Conservation (phyloP, 92 coral and sea anemone species). For the Desmophyllum pertusum region DNA sequence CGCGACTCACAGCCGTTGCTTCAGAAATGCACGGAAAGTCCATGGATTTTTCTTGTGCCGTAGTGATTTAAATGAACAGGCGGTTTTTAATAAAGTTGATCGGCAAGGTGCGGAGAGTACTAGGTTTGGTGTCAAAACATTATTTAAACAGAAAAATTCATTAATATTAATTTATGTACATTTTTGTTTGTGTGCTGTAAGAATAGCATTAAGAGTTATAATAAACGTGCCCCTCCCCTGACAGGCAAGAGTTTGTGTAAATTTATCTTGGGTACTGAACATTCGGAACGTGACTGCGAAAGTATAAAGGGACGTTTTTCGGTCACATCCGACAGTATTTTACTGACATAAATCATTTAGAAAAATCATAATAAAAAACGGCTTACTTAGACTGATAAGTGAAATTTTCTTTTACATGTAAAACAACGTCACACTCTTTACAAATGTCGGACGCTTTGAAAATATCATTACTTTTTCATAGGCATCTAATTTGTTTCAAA, state of each 20-base stretch:
- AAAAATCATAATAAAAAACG: background rate
- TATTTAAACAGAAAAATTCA: background rate
- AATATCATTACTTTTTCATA: background rate
- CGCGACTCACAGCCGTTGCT: background rate
- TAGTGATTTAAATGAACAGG: conserved; percentile 16
- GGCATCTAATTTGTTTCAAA: too few relatives aligned
- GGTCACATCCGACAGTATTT: background rate
- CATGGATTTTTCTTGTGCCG: background rate
- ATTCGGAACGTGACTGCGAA: background rate
- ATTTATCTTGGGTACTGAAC: too few relatives aligned
- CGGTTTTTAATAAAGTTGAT: conserved; percentile 4
- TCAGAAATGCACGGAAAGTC: background rate
- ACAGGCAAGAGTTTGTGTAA: background rate
- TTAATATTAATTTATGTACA: background rate
- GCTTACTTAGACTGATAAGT: too few relatives aligned
- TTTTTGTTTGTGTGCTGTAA: background rate
- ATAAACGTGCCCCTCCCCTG: background rate
- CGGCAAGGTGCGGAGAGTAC: background rate
- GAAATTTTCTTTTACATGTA: too few relatives aligned
- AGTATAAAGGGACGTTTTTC: too few relatives aligned
- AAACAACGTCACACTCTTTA: too few relatives aligned
- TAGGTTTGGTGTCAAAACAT: background rate
- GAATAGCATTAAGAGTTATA: background rate
- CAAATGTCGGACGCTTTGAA: background rate
- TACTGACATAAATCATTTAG: background rate